A percentile compares a stretch with the other conserved stretches of the same genome.
These are phyloP conservation scores for Stercorarius parasiticus DNA, from an alignment of 2,113 vertebrate genomes.

Conservation along the genomic window DNA sequence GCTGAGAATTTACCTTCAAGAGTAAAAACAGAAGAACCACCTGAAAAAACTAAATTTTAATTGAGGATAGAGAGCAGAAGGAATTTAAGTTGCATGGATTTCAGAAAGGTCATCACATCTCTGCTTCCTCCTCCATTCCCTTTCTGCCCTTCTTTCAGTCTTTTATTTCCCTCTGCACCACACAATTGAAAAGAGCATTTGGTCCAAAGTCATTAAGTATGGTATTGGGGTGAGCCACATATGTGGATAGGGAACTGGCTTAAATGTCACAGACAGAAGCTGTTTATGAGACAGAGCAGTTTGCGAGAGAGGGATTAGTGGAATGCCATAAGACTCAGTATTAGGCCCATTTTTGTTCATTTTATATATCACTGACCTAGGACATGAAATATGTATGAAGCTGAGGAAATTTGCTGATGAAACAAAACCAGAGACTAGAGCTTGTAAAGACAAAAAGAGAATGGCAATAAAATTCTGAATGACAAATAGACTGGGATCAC, in stretches of 20 bases:
- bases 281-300: constrained; percentile 58
- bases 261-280: constrained; percentile 59
- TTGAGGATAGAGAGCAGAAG: background rate
- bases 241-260: constrained; percentile 36
- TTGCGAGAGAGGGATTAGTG: constrained; percentile 49
- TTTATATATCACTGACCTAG: constrained; percentile 57
- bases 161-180: constrained; percentile 55
- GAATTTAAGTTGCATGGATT: background rate
- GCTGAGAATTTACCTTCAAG: background rate
- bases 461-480: constrained; percentile 63
- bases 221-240: constrained; percentile 46
- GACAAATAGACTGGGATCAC: constrained; percentile 55
- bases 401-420: constrained; percentile 68
- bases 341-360: constrained; percentile 44
- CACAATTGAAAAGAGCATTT: constrained; percentile 39
- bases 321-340: constrained; percentile 34
- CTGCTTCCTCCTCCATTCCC: background rate
- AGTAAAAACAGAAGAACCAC: background rate
- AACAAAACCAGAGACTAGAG: constrained; percentile 51
- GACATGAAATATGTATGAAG: constrained; percentile 70
- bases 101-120: constrained; percentile 12
- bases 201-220: constrained; percentile 50
- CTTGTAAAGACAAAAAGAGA: constrained; percentile 50
- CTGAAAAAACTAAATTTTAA: background rate
- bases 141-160: background rate